Conservation (phyloP, 2,113 vertebrate genomes). For the Tragelaphus buxtoni region DNA sequence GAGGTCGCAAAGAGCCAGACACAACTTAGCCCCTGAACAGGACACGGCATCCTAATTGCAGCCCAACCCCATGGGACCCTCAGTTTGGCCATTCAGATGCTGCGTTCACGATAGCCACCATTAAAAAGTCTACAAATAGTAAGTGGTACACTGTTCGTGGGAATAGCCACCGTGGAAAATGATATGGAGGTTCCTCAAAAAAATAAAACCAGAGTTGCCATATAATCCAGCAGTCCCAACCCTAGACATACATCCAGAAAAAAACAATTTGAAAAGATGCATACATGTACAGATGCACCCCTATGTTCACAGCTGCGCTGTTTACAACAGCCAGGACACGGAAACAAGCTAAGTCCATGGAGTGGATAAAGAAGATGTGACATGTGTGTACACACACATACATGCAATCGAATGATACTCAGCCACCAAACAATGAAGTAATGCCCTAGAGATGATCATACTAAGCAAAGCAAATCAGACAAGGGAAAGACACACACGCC, state of each 20-base stretch:
- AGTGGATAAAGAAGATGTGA: not conserved
- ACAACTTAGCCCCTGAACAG: fast-evolving
- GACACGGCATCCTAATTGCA: fast-evolving
- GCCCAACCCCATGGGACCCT: not conserved
- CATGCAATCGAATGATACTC: not conserved
- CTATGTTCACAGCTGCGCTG: not conserved
- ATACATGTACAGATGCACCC: too few species aligned
- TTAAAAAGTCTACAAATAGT: not conserved
- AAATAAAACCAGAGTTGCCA: not conserved
- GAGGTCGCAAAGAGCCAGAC: not conserved
- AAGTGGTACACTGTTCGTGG: not conserved
- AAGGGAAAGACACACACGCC: fast-evolving
- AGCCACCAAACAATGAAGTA: not conserved
- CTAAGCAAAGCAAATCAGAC: not conserved
- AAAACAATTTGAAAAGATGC: not conserved
- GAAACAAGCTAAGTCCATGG: not conserved
- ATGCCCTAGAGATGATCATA: not conserved
- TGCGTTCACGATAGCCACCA: not conserved
- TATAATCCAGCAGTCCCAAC: not conserved
- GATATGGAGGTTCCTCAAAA: not conserved
- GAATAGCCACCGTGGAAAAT: not conserved
- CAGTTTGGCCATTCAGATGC: too few species aligned
- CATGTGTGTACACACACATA: fast-evolving
- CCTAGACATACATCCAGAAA: not conserved
- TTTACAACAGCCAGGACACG: not conserved